Base-by-base conservation (phyloP, 2,113 vertebrate species). In the Piliocolobus tephrosceles region DNA sequence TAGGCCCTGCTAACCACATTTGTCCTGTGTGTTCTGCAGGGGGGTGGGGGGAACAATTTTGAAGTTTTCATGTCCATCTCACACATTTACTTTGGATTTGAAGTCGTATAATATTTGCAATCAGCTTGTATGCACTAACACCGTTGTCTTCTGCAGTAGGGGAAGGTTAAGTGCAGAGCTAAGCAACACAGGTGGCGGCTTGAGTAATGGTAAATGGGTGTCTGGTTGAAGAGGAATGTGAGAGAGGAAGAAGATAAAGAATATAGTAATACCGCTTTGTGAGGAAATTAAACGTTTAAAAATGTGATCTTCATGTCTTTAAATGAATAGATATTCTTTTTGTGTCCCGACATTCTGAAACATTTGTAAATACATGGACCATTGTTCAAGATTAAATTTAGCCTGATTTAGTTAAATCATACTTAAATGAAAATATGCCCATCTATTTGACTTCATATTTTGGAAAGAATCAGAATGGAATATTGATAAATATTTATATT, bases 191-290 rank as follows among this genome's bases (percentile, higher is more conserved):
- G 13, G 14, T 70, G 38, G 40, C 55, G 43, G 79, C 58, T 78
- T n/a, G 17, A 30, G 23, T 40, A 40, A 7, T 58, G 43, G 57
- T 25, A 73, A 45, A 35, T 30, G 68, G 20, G 52, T 68, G 52
- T 66, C 45, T 52, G 55, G 57, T 35, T 55, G 61, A 88, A 83
- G 86, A 73, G 43, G 30, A 43, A 17, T 13, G 12, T 22, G 47
- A 72, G 40, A 55, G 55, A 91, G 68, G 86, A 98, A 93, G 97
- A 94, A 66, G 76, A 57, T 52, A 8, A 70, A 3, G 9, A 64
- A 55, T 82, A 52, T 16, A 47, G 52, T 78, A 79, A 95, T n/a
- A 66, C 45, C 23, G 64, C 52, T 85, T 52, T n/a, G 64, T 23
- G 52, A 55, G n/a, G 50, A 52, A 23, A 52, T 16, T 23, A 27